Evolutionary conservation across 2,113 vertebrate species (phyloP).

Genomic region (Phyllostomus discolor): DNA sequence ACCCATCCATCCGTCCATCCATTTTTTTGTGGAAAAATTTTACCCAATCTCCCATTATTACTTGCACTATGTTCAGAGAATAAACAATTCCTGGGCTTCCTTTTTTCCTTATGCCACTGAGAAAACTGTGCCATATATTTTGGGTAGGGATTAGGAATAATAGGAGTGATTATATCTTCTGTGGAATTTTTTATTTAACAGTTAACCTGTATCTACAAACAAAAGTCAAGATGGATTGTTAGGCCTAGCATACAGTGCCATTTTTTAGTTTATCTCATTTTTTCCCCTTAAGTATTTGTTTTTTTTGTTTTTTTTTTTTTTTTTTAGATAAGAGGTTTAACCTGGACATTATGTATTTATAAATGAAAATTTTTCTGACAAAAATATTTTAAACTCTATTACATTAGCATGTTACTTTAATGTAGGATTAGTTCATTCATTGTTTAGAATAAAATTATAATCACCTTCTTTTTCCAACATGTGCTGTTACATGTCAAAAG

Average conservation of each 20-base stretch:
- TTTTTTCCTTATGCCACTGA: neutral
- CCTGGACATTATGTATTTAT: neutral
- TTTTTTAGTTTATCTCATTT: neutral
- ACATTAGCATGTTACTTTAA: neutral
- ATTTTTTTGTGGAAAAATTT: neutral
- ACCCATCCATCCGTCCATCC: neutral
- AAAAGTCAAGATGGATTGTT: neutral
- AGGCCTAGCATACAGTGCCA: neutral
- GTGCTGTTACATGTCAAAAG: neutral
- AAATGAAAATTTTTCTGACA: neutral
- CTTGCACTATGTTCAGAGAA: neutral
- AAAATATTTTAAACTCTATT: neutral
- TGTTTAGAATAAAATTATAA: neutral
- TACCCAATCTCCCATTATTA: neutral
- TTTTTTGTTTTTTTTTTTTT: neutral
- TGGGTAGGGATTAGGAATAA: neutral
- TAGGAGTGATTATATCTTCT: neutral
- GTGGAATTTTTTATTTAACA: neutral
- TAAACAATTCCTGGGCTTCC: neutral
- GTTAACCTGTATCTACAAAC: neutral
- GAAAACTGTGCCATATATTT: neutral
- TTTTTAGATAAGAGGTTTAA: neutral
- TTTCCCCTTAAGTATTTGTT: neutral
- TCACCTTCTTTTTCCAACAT: neutral
- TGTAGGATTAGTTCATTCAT: neutral